Base-by-base conservation (phyloP, 2,797 vertebrate species). In the Melanotaenia nigrans region DNA sequence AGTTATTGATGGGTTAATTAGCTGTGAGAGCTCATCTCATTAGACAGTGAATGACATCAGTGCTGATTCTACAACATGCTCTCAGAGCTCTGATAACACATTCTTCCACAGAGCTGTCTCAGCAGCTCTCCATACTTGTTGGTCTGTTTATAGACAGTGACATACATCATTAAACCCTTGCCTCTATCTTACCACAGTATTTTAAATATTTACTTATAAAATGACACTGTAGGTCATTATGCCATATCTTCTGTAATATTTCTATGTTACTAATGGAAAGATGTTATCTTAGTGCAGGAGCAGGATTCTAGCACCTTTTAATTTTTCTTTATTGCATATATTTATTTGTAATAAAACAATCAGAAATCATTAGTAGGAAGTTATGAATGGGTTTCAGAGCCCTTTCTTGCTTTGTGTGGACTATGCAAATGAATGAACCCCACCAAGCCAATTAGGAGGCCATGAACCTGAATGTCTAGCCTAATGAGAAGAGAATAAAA, bases 1-100 rank as follows among this genome's bases (percentile, higher is more conserved):
- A 92, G 90, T 92, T 92, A 91, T 86, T 89, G 92, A 93, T 83
- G 87, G 76, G 83, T 94, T 94, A 88, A 94, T 94, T 94, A 93
- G 90, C 89, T 89, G 78, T 70, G 80, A 92, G 88, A 81, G 89
- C 91, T 90, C 90, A 84, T 93, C 92, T 93, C 90, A 94, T 94
- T 93, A 94, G 93, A 90, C 86, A 71, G 79, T 86, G 85, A 86
- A 78, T 68, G 81, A 76, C 79, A 83, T 63, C 71, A 64, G 69
- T 77, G 84, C 86, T 83, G 86, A 87, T 78, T 87, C 68, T 66
- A 79, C 81, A 83, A 78, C 79, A 76, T 64, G 68, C 79, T 78
- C 82, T 80, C 84, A 75, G 79, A 87, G 84, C 79, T 68, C 78
- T 80, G 85, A 88, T 85, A 88, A 81, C 84, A 89, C 84, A 87